phyloP scores from a whole-genome alignment of 2,888 invertebrate species.

The Buathra laborator region DNA sequence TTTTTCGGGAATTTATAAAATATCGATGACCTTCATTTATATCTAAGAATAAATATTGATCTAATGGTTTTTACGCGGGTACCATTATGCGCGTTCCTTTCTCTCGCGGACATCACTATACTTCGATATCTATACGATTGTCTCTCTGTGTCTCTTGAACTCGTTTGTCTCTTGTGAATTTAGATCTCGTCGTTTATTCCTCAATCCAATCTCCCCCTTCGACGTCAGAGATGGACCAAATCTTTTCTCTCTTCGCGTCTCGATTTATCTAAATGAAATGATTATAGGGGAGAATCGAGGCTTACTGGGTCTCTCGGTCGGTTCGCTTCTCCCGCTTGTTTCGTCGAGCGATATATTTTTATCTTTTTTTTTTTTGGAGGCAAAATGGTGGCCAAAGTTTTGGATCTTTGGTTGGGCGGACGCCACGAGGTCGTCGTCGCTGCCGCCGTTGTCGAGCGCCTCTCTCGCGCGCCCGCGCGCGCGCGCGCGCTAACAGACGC shows the following conservation, averaged over 20 bases:
- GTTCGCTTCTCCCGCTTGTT: background rate
- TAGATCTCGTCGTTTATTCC: slow-evolving; percentile 32
- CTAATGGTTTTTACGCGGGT: background rate
- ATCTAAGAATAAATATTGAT: background rate
- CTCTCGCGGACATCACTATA: background rate
- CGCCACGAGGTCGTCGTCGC: slow-evolving; percentile 64
- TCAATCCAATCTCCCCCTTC: background rate
- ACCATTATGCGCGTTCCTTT: background rate
- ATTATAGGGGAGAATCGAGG: background rate
- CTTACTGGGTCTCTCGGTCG: slow-evolving; percentile 1
- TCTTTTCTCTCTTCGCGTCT: background rate
- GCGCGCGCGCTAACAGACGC: slow-evolving; percentile 18
- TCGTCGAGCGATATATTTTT: slow-evolving; percentile 57
- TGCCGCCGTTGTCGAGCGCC: background rate
- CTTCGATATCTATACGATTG: background rate
- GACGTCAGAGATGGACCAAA: background rate
- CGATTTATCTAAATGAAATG: background rate
- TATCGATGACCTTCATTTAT: background rate
- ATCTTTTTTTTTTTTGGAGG: slow-evolving; percentile 51
- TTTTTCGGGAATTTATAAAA: too few species aligned
- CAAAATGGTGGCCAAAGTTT: slow-evolving; percentile 63
- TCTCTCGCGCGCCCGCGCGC: background rate
- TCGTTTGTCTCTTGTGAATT: background rate
- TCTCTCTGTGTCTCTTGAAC: background rate
- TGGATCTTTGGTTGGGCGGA: slow-evolving; percentile 62